Percentiles rank a stretch among this genome's conserved stretches.
Evolutionary conservation across 2,797 vertebrate genomes (phyloP).

Genomic region (Pseudochirops corinnae): DNA sequence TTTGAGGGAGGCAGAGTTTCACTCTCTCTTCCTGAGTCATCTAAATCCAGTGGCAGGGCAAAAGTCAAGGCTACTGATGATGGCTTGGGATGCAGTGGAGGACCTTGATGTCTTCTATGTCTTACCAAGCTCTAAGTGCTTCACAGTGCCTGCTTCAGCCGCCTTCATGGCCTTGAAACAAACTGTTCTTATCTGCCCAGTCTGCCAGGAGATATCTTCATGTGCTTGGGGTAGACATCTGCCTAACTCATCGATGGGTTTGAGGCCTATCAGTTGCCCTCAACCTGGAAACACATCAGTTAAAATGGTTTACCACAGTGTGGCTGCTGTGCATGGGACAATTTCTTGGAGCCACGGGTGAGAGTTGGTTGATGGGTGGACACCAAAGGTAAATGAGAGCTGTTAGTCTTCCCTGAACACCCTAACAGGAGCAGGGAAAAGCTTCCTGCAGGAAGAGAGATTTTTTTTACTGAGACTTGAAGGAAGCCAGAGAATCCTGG

Average conservation of each 20-base stretch:
- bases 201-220: background rate
- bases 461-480: background rate
- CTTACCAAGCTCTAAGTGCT: background rate
- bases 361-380: background rate
- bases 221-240: background rate
- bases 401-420: background rate
- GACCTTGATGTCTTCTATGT: background rate
- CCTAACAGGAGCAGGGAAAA: background rate
- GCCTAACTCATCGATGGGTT: background rate
- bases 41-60: background rate
- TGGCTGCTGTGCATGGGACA: no score
- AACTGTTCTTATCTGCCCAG: background rate
- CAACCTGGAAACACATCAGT: background rate
- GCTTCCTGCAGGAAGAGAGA: background rate
- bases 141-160: background rate
- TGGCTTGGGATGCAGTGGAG: background rate
- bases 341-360: background rate
- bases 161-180: background rate
- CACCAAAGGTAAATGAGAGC: background rate
- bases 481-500: background rate
- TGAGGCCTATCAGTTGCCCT: background rate
- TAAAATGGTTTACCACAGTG: background rate
- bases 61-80: background rate
- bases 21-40: background rate
- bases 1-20: background rate